phyloP scores from a whole-genome alignment of 2,888 invertebrate genomes.

The Dryobotodes eremita region DNA sequence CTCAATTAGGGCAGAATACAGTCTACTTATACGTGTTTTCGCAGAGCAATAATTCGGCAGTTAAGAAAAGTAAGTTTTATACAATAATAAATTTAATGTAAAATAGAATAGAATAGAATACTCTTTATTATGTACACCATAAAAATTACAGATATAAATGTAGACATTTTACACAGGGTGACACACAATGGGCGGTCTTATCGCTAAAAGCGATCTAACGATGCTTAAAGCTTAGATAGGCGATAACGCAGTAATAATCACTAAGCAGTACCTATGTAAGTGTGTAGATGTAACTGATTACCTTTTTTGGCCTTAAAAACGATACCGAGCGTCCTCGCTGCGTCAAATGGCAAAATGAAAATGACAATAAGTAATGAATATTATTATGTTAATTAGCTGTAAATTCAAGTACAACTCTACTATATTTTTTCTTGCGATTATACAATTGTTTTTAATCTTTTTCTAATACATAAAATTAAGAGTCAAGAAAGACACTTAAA shows the following conservation, averaged over 20 bases:
- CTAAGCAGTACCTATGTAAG: background rate
- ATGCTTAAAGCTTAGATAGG: background rate
- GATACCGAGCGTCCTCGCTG: constrained; percentile 76
- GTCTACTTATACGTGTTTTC: background rate
- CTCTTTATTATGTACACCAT: no score
- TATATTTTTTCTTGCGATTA: background rate
- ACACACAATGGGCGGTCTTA: no score
- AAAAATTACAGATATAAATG: no score
- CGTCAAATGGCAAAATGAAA: constrained; percentile 68
- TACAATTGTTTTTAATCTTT: background rate
- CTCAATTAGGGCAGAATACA: background rate
- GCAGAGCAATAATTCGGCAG: background rate
- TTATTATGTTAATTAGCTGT: background rate
- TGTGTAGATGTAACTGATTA: constrained; percentile 55
- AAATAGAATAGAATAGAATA: no score
- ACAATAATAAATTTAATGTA: no score
- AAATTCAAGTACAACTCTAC: background rate
- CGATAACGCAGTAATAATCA: background rate
- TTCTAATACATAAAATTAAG: background rate
- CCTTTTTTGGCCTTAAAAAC: constrained; percentile 75
- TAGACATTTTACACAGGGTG: no score
- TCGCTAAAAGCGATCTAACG: no score
- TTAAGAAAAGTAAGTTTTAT: background rate
- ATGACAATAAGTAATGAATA: constrained; percentile 33
- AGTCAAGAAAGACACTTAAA: background rate